Evolutionary conservation across 2,797 vertebrate species (phyloP).

Genomic region (Hydrocynus forskahlii): DNA sequence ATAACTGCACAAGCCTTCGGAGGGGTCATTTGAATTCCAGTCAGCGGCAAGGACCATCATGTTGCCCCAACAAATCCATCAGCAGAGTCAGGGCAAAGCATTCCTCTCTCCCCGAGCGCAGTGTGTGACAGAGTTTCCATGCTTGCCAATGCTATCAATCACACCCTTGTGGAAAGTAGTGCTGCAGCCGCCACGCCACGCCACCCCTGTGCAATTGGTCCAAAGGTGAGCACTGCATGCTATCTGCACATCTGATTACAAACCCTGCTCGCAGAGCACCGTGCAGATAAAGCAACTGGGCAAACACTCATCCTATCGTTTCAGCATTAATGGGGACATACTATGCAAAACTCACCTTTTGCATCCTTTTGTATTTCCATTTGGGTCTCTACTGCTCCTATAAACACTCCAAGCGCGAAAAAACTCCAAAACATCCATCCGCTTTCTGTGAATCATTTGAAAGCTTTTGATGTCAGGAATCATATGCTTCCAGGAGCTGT

Average conservation of each 20-base stretch:
- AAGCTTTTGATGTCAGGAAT: no score
- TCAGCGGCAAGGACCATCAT: constrained; percentile 18
- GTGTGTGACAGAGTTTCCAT: constrained; percentile 15
- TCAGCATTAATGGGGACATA: no score
- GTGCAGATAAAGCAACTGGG: constrained; percentile 18
- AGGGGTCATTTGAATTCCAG: constrained; percentile 21
- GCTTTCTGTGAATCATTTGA: no score
- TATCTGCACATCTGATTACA: constrained; percentile 38
- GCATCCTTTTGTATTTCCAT: no score
- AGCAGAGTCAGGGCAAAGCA: constrained; percentile 15
- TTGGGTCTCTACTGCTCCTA: no score
- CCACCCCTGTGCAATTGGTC: constrained; percentile 24
- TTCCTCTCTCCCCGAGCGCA: constrained; percentile 28
- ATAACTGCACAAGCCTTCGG: constrained; percentile 37
- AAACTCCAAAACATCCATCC: no score
- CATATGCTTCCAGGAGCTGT: no score
- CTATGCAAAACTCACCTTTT: no score
- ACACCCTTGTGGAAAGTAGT: constrained; percentile 1
- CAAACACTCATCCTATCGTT: constrained; percentile 11
- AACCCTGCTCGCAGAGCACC: neutral
- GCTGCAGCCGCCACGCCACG: neutral
- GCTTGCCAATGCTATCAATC: constrained; percentile 44
- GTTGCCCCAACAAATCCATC: constrained; percentile 35
- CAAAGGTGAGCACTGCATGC: constrained; percentile 49
- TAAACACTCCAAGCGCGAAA: no score